A percentile compares a stretch with the other conserved stretches of the same genome.
Evolutionary conservation across 2,888 invertebrate species (phyloP).

Genomic region (Labia minor): DNA sequence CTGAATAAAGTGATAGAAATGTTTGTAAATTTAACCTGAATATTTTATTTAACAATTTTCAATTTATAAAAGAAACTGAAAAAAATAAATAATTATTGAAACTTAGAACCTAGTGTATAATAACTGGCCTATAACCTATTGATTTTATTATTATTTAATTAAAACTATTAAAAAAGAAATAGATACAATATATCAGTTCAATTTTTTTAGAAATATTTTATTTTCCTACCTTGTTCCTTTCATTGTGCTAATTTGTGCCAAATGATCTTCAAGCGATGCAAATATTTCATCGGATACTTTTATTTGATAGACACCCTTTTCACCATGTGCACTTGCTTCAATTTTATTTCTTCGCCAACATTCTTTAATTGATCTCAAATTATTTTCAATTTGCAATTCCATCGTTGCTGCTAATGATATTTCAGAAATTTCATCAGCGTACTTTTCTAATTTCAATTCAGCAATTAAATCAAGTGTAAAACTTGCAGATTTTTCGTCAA

Average conservation of each 20-base stretch:
- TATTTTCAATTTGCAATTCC: constrained; percentile 73
- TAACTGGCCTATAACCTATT: too few relatives aligned
- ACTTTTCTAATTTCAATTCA: constrained; percentile 68
- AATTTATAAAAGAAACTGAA: too few relatives aligned
- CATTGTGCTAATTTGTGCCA: constrained; percentile 18
- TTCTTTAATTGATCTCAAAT: constrained; percentile 57
- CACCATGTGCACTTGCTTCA: constrained; percentile 58
- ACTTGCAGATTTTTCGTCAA: constrained; percentile 64
- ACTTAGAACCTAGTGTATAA: too few relatives aligned
- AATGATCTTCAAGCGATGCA: constrained; percentile 60
- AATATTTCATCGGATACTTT: constrained; percentile 68
- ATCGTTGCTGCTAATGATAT: constrained; percentile 80
- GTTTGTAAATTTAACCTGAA: too few relatives aligned
- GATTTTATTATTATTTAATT: too few relatives aligned
- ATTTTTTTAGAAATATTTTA: too few relatives aligned
- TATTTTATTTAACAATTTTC: too few relatives aligned
- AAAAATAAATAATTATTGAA: too few relatives aligned
- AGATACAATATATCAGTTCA: too few relatives aligned
- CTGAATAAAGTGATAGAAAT: too few relatives aligned
- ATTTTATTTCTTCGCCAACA: constrained; percentile 61
- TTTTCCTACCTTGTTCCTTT: background rate
- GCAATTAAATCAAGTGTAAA: constrained; percentile 75
- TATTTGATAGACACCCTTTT: constrained; percentile 46
- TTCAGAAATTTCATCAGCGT: constrained; percentile 70
- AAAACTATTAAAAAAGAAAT: too few relatives aligned